Evolutionary conservation across 2,113 vertebrate species (phyloP), one percentile per base, ranked within the genome.

Genomic region (Ardeotis arabs): DNA sequence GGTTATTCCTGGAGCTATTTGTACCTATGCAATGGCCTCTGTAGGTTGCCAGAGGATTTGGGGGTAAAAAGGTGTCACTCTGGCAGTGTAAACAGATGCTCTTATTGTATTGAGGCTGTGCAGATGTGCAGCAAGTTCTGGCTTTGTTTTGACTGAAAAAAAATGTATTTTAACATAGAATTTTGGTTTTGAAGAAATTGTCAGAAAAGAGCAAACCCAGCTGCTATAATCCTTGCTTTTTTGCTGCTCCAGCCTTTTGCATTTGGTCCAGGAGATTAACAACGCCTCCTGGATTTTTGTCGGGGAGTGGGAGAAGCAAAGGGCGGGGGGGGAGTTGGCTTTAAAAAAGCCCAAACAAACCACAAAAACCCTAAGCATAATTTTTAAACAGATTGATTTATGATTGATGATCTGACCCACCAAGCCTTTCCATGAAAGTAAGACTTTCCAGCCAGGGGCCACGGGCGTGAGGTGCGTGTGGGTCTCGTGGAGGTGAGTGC

Each of bases 391-490:
- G 24, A 69, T 45, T 59, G 47, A 72, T 82, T 89, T 76, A 39
- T 95, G 84, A 75, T 39, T 58, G 28, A 70, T 66, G 64, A 31
- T 45, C 37, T 9, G 14, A 59, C 64, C 64, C 56, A 84, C 52
- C 1, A 23, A 67, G 66, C 47, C 18, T 49, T 87, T 85, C 67
- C 60, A 41, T 53, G 63, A 22, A 70, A 80, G 35, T 37, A 86
- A 76, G 74, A 77, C 25, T 84, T 94, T 53, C 81, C 75, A 66
- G 49, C 21, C 2, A 0, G 14, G 15, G 35, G 12, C 35, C 1
- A 5, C 14, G 47, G 58, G 28, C 0, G 1, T 0, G 0, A 78
- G 37, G 21, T 37, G 33, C 1, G 0, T 39, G 64, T 29, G 29
- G 58, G 25, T 87, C 58, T 77, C 11, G 3, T 0, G 0, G 44